Evolutionary conservation across 2,888 invertebrate genomes (phyloP), one percentile per base, ranked within the genome.

Genomic region (Chrysodeixis includens): DNA sequence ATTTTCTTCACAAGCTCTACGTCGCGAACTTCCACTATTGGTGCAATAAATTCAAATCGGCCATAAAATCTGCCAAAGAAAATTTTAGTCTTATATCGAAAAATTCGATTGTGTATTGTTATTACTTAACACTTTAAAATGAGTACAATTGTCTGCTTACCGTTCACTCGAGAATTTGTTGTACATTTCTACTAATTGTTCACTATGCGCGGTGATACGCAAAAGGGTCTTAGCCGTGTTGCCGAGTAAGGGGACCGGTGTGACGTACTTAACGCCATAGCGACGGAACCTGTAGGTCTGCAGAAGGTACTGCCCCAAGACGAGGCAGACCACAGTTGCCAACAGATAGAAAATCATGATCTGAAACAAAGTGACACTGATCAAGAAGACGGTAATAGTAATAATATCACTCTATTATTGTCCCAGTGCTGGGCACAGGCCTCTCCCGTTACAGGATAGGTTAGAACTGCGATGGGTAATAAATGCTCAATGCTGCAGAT

Each of bases 1-100:
- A 96, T 87, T 71, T 91, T 90, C 76, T 96, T 96, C 0, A 96
- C 76, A 10, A 96, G 64, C 7, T 96, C 95, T 0, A 94, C 84
- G 79, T 96, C 96, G 0, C 90, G 89, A n/a, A 96, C 72, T 59
- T 95, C 71, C 0, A 94, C 55, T n/a, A 91, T 52, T 0, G 95
- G 92, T 0, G 74, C 87, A 0, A 87, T 66, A 30, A 95, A 91
- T 76, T 95, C 95, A 67, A 89, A 96, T 35, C 88, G 80, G 1
- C 96, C 96, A 5, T 89, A 87, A 49, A 95, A 90, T 72, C 96
- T 96, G 71, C 4, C 60, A 9, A 49, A 44, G 8, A 1, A 49
- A 20, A 20, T 2, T 9, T 12, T 18, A 9, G n/a, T n/a, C 40
- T 40, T n/a, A n/a, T 5, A 40, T 40, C n/a, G 14, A 12, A 12